Evolutionary conservation across 2,888 invertebrate genomes (phyloP), one percentile per base, ranked within the genome.

Genomic region (Scaptomyza polygonia): DNA sequence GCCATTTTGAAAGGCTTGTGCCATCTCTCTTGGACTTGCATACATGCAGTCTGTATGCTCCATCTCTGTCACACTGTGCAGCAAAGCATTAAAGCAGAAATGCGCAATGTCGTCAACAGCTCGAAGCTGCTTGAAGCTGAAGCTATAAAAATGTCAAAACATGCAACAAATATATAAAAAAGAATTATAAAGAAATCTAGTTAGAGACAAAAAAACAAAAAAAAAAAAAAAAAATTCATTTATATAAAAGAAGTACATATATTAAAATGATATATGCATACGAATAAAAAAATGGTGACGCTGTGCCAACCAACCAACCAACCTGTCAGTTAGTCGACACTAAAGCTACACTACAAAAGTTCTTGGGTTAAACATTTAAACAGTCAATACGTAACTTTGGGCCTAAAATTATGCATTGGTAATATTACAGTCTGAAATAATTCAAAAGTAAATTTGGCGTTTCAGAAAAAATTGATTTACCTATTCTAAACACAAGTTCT

Each of bases 131-230:
- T 55, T 45, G 59, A 52, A 53, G 65, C 64, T 63, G 83, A 83
- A 83, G 83, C 83, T 79, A 82, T 87, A 84, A 75, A 83, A 87
- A 84, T 83, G 75, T 79, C 72, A 77, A 69, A 87, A 71, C 68
- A 66, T 66, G 64, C 75, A 48, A 49, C 81, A 78, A 84, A 84
- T 68, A 84, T 68, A 84, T 64, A 70, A 53, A 61, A 57, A 65
- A 70, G 52, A 84, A 84, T 80, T 86, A 84, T 86, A 69, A 70
- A 75, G 84, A 67, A 82, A 84, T 78, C 76, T 81, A 72, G 59
- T 45, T 34, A 63, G 56, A 54, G 51, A 34, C 52, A 42, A 30
- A 47, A 18, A 48, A 32, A 57, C 8, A 21, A 59, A 30, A 58
- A 51, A 45, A 45, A 7, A 43, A 49, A 45, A 5, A 14, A 7